Base-by-base conservation (phyloP, 2,888 invertebrate species). In the Pardosa pseudoannulata region DNA sequence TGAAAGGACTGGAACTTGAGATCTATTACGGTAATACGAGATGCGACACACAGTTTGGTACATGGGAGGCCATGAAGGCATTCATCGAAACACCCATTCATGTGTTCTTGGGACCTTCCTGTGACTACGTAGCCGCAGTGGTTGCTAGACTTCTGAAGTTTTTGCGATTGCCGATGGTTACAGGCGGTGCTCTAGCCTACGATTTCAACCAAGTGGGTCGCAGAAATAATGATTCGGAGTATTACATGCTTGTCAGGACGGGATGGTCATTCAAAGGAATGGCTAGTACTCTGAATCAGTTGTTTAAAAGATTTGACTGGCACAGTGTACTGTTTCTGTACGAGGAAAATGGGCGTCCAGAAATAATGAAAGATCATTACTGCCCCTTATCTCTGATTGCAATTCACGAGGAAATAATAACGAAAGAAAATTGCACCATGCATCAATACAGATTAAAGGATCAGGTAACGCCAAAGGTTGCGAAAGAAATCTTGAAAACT, bases 141-240 rank as follows among this genome's bases (percentile, higher is more conserved):
- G 95, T 96, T 31, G 96, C 95, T 11, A 93, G 97, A 62, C 94
- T 96, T 87, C 94, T 94, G 31, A 96, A 96, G 91, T 96, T 95
- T 91, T 92, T 92, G 91, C 90, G 91, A 9, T 94, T 94, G 0
- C 96, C 97, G 0, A 91, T 96, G 16, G 93, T 97, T 74, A 95
- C 96, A 0, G 95, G 96, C 0, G 96, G 96, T 0, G 97, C 95
- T 0, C 94, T 96, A 86, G 95, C 95, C 0, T 94, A 93, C 89
- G 96, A 96, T 91, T 97, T 96, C 91, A 94, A 94, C 32, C 92
- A 93, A 75, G 93, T 93, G 23, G 70, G 70, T 23, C 96, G 96
- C 91, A 94, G 93, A 0, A 92, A 92, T 1, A 95, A 95, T 90
- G 92, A 93, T 0, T 94, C 95, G 89, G 96, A 97, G 91, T 96